Conservation (phyloP, 2,113 vertebrate genomes). For the Hypanus sabinus region DNA sequence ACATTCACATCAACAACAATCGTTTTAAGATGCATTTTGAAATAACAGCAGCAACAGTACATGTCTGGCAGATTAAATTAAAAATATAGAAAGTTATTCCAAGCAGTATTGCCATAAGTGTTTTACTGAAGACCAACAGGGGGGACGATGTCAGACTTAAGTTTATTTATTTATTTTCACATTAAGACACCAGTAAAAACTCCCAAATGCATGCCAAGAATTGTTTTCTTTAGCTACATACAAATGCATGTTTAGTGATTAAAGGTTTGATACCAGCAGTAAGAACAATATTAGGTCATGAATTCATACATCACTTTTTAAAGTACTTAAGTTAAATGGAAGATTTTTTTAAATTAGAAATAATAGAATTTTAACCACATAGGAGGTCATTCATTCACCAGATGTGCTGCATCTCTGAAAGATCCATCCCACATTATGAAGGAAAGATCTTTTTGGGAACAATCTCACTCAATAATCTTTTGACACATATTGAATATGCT, state of each 20-base stretch:
- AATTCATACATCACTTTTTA: background rate
- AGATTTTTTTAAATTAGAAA: background rate
- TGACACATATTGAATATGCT: background rate
- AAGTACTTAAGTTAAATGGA: background rate
- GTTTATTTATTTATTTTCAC: background rate
- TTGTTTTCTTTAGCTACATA: background rate
- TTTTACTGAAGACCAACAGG: background rate
- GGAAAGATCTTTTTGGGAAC: background rate
- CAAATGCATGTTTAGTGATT: background rate
- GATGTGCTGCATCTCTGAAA: background rate
- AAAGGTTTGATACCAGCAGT: background rate
- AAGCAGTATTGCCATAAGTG: background rate
- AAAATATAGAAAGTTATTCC: background rate
- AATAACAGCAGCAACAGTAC: background rate
- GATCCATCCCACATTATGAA: background rate
- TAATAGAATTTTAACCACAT: background rate
- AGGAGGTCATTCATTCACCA: background rate
- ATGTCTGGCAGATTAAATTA: background rate
- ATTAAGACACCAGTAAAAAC: background rate
- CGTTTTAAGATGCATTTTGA: conserved; percentile 2
- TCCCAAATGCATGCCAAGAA: background rate
- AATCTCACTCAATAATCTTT: background rate
- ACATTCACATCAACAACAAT: background rate
- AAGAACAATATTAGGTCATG: background rate
- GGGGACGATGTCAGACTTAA: background rate